These are phyloP conservation scores for Echinops telfairi DNA, from an alignment of 2,113 vertebrate genomes.

Conservation along the genomic window DNA sequence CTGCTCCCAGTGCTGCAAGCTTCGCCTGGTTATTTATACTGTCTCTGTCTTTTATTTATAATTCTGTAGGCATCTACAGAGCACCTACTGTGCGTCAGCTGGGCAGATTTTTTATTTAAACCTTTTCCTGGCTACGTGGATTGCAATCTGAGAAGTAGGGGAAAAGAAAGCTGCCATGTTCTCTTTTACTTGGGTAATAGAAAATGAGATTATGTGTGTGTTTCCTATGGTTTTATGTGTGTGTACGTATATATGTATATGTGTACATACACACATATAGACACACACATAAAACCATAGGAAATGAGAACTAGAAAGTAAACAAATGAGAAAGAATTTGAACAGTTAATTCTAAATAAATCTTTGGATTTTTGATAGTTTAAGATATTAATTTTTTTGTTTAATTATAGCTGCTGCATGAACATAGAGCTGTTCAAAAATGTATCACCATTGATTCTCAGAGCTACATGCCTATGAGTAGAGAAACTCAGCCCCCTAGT, in stretches of 20 bases:
- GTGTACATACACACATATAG: background rate
- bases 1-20: background rate
- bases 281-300: background rate
- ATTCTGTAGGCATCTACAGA: background rate
- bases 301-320: background rate
- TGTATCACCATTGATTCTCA: background rate
- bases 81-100: background rate
- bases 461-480: background rate
- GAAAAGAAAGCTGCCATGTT: background rate
- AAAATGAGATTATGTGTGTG: background rate
- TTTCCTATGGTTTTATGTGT: no score
- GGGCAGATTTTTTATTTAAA: background rate
- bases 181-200: background rate
- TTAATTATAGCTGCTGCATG: background rate
- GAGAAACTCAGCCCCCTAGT: background rate
- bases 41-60: background rate
- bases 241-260: background rate
- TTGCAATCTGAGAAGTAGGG: background rate
- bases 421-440: background rate
- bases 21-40: background rate
- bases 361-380: background rate
- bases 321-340: background rate
- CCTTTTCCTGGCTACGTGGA: background rate
- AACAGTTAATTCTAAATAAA: constrained; percentile 51
- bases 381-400: constrained; percentile 7